Base-by-base conservation (phyloP, 2,113 vertebrate species). In the Eonycteris spelaea region DNA sequence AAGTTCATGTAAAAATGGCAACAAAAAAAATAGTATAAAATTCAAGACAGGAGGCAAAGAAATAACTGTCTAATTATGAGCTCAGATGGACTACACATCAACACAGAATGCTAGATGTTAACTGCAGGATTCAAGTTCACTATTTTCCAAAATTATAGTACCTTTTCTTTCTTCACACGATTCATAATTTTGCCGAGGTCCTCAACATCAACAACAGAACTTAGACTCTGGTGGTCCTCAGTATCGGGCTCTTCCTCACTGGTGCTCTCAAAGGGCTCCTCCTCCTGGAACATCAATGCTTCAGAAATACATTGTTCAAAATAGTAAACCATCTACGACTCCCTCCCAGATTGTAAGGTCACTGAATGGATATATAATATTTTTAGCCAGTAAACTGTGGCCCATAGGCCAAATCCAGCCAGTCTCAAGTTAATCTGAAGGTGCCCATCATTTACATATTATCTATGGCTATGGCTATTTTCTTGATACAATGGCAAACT, bases 181-280 rank as follows among this genome's bases (percentile, higher is more conserved):
- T 78, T 99, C 99, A 99, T 98, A n/a, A 99, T 95, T 75, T 96
- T 98, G 53, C 99, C 99, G 1, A 99, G 98, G 98, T 99, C 99
- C 96, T 99, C 99, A 77, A 99, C 98, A 79, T 99, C 99, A 0
- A 99, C 57, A 19, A 99, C 98, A 3, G 98, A 97, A 24, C 93
- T 97, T 0, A 77, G 79, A 21, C 78, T 96, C 28, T 86, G 97
- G 43, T 96, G 98, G 38, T 98, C 98, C 2, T 97, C 97, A 2
- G 16, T 15, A 13, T 86, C 97, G 0, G 97, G 97, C 45, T 99
- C 99, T 0, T 96, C 97, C 86, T 99, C 99, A 1, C 99, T 99
- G 95, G 99, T 99, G 93, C 98, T 99, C 98, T 99, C 99, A 38
- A 99, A 96, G 55, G 98, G 84, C 43, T 99, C 99, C 19, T 98